Evolutionary conservation across 2,888 invertebrate species (phyloP).

Genomic region (Laspeyria flexula): DNA sequence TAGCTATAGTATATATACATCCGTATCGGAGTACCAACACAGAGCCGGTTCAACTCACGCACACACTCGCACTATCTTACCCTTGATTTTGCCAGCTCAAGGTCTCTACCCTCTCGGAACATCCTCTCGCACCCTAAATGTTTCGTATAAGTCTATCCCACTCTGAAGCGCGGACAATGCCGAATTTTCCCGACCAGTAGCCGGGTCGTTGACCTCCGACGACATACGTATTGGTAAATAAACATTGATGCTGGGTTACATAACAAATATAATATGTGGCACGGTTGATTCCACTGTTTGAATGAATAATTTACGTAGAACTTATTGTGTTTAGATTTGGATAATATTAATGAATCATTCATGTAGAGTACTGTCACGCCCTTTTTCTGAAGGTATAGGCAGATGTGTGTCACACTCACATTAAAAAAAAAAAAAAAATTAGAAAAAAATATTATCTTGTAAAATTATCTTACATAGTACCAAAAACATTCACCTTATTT

Average conservation of each 20-base stretch:
- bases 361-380: too few relatives aligned
- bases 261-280: conserved; percentile 57
- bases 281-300: conserved; percentile 26
- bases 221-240: conserved; percentile 83
- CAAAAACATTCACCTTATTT: not conserved
- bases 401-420: too few relatives aligned
- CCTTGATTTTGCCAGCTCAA: conserved; percentile 86
- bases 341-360: not conserved
- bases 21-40: conserved; percentile 56
- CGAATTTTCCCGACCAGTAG: conserved; percentile 78
- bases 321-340: not conserved
- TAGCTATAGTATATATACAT: conserved; percentile 34
- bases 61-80: conserved; percentile 75
- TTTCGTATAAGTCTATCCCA: conserved; percentile 67
- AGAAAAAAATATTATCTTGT: too few relatives aligned
- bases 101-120: conserved; percentile 80
- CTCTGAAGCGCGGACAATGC: conserved; percentile 73
- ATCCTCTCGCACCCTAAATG: conserved; percentile 63
- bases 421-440: too few relatives aligned
- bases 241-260: conserved; percentile 74
- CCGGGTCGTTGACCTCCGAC: conserved; percentile 74
- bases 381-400: too few relatives aligned
- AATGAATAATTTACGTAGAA: conserved; percentile 13
- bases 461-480: too few relatives aligned
- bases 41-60: conserved; percentile 62